Evolutionary conservation across 1,140 invertebrate genomes (phyloP), one percentile per base, ranked within the genome.

Genomic region (Lordiphosa collinella): DNA sequence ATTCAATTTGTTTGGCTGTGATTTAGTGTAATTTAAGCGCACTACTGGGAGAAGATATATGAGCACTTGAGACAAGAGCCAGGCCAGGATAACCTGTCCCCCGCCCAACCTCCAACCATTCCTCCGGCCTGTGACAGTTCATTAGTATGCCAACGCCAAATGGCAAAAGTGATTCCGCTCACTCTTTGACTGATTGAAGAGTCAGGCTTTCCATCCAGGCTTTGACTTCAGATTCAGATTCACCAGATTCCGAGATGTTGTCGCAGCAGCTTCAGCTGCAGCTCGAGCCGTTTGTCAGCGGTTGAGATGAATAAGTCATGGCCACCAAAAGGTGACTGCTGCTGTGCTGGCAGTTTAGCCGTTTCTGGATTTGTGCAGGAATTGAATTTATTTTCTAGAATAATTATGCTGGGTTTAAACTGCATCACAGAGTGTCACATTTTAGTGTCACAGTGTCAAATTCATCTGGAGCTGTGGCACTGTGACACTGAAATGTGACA

Each of bases 1-100:
- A 80, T 80, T 80, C 75, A 80, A 80, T 80, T 80, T 80, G 75
- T 80, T 80, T 80, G 75, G 56, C 75, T 80, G 76, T 82, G 75
- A 80, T 80, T 80, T 82, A 82, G 65, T 82, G 76, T 80, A 82
- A 80, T 80, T 82, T 80, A 82, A 75, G 75, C 76, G 70, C 76
- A 72, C 76, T 65, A 61, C 75, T 66, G 76, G 44, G 52, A 66
- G 63, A 60, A 80, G 75, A 80, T 80, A 82, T 80, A 80, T 80
- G 75, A 61, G 41, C 65, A 70, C 75, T 79, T 75, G 55, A 68
- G 63, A 54, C 38, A 34, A 59, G 43, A 25, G 11, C 38, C 12
- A 2, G 16, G 11, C 16, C n/a, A 5, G 9, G 8, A 40, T 10
- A 53, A 14, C 4, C 35, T 6, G 16, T 35, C 16, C 34, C 8